Base-by-base conservation (phyloP, 64 coral and sea anemone species). In the Actinia tenebrosa region DNA sequence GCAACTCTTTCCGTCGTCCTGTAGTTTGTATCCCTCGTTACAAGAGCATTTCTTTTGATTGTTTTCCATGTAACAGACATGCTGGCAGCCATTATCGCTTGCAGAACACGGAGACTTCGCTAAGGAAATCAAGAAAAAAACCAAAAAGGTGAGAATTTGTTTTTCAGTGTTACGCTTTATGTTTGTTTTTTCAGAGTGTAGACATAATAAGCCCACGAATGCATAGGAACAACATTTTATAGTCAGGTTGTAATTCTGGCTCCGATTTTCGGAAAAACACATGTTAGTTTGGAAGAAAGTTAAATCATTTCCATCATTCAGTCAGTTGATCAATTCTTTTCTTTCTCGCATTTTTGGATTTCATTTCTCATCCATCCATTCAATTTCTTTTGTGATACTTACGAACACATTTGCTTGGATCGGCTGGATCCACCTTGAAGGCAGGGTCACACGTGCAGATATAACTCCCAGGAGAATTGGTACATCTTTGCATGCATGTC, bases 41-140 rank as follows among this genome's bases (percentile, higher is more conserved):
- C 89, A 90, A 45, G 89, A 85, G 72, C 89, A 90, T 84, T 85
- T 90, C 27, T 64, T 81, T 9, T 78, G 50, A 2, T 56, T 72
- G 45, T 86, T 66, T 22, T 85, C 81, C 53, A 37, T 20, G 10
- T 60, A 53, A 44, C 89, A 90, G 68, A 90, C 83, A 42, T 90
- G 83, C 42, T 90, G 82, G 46, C 89, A 90, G 68, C 89, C 89
- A n/a, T 7, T 45, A 60, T 68, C 17, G 22, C 47, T 52, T 8
- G 18, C 3, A 46, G 82, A 59, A 16, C 88, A 89, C 11, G 61
- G 45, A 8, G 60, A 46, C 45, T 56, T 89, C 42, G 88, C 88
- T 89, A 54, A 30, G 3, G 20, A 75, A 26, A 66, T 9, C 10
- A 75, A 25, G 23, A 15, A 30, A 30, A 10, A 42, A 1, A 75